Evolutionary conservation across 2,888 invertebrate genomes (phyloP).

Genomic region (Germaria angustata): DNA sequence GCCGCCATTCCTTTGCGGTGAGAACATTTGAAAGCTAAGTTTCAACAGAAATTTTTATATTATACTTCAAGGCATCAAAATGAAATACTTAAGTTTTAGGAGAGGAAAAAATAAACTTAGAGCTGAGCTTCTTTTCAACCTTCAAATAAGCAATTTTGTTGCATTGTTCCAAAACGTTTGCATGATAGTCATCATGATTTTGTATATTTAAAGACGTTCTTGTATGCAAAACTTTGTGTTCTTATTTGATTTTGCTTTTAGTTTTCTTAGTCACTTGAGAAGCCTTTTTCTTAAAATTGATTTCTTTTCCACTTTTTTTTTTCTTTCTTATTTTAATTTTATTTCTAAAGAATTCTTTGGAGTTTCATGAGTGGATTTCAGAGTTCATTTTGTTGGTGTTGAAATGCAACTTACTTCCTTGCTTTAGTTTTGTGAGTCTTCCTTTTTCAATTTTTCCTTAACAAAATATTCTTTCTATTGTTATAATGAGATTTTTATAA

Average conservation of each 20-base stretch:
- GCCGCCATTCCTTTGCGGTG: conserved; percentile 50
- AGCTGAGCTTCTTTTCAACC: conserved; percentile 64
- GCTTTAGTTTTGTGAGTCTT: conserved; percentile 37
- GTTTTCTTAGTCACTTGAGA: neutral
- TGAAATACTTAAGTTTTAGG: conserved; percentile 39
- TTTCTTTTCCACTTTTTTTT: neutral
- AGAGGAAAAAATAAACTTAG: conserved; percentile 5
- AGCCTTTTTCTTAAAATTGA: conserved; percentile 39
- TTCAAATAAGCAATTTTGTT: conserved; percentile 68
- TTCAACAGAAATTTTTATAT: conserved; percentile 76
- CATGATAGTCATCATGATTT: conserved; percentile 69
- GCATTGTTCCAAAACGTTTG: conserved; percentile 69
- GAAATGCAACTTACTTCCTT: conserved; percentile 61
- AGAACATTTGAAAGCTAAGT: conserved; percentile 72
- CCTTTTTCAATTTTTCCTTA: conserved; percentile 22
- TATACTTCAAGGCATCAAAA: conserved; percentile 69
- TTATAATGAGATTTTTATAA: conserved; percentile 51
- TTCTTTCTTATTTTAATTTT: neutral
- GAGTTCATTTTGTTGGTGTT: conserved; percentile 61
- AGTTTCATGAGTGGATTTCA: conserved; percentile 28
- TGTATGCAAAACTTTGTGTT: conserved; percentile 65
- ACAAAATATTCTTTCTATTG: conserved; percentile 55
- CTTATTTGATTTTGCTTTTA: conserved; percentile 28
- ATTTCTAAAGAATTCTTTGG: conserved; percentile 42
- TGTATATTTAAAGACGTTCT: conserved; percentile 71